A percentile compares a stretch with the other conserved stretches of the same genome.
phyloP scores from a whole-genome alignment of 2,113 vertebrate genomes.

The Thinocorus orbignyianus region DNA sequence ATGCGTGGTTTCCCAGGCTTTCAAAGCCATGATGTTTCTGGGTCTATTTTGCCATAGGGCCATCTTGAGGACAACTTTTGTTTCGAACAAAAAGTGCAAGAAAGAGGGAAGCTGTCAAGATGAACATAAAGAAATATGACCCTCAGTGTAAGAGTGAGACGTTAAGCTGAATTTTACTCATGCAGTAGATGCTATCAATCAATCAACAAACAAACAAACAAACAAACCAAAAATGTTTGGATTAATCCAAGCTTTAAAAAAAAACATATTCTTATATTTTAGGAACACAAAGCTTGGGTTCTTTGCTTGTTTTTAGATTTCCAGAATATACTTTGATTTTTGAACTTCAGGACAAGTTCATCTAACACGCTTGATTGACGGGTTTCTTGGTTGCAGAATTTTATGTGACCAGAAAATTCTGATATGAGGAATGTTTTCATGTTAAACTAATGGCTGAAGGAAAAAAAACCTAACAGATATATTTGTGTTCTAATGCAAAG shows the following conservation, averaged over 20 bases:
- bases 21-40: not conserved
- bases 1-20: accelerated
- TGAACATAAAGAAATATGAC: not conserved
- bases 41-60: not conserved
- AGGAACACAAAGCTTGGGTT: not conserved
- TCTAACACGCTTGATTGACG: not conserved
- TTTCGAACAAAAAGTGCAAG: not conserved
- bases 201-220: not conserved
- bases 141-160: not conserved
- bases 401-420: not conserved
- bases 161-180: not conserved
- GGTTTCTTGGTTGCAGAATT: not conserved
- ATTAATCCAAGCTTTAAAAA: not conserved
- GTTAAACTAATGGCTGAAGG: not conserved
- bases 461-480: not conserved
- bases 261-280: accelerated
- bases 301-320: not conserved
- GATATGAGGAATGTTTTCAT: not conserved
- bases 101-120: not conserved
- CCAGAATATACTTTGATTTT: not conserved
- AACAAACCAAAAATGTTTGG: not conserved
- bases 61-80: not conserved
- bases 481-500: not conserved
- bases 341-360: not conserved
- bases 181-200: not conserved